Evolutionary conservation across 2,888 invertebrate species (phyloP).

Genomic region (Trissoscelio sp.): DNA sequence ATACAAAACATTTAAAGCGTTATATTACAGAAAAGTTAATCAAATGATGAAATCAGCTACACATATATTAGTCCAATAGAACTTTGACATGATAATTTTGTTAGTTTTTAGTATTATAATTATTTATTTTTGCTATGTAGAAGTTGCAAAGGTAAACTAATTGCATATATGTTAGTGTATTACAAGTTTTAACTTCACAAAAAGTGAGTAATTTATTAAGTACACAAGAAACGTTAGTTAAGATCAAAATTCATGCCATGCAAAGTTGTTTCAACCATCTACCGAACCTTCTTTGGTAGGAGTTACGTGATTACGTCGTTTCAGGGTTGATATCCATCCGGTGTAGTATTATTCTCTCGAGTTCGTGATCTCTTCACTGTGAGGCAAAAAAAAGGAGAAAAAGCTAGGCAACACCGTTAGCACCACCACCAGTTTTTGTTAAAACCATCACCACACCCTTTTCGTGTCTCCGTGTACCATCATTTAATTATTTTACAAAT

Average conservation of each 20-base stretch:
- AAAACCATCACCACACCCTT: constrained; percentile 71
- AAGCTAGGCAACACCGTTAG: constrained; percentile 76
- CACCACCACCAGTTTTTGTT: constrained; percentile 69
- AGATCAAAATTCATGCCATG: constrained; percentile 54
- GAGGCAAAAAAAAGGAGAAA: constrained; percentile 78
- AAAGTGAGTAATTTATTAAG: constrained; percentile 15
- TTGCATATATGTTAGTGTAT: constrained; percentile 16
- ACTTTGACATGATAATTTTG: background rate
- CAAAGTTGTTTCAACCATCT: constrained; percentile 70
- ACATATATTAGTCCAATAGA: no score
- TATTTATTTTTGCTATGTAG: no score
- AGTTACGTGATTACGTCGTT: constrained; percentile 76
- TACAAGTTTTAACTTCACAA: constrained; percentile 16
- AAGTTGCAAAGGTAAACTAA: no score
- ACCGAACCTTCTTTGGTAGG: constrained; percentile 79
- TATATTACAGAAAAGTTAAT: background rate
- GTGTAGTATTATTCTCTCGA: constrained; percentile 85
- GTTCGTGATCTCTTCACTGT: constrained; percentile 91
- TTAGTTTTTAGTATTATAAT: no score
- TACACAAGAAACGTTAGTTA: constrained; percentile 21
- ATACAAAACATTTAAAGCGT: no score
- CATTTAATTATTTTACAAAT: constrained; percentile 51
- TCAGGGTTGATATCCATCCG: constrained; percentile 83
- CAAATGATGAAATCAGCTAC: background rate
- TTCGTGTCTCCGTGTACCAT: constrained; percentile 41